phyloP scores from a whole-genome alignment of 2,888 invertebrate genomes.

The Plemyria rubiginata region DNA sequence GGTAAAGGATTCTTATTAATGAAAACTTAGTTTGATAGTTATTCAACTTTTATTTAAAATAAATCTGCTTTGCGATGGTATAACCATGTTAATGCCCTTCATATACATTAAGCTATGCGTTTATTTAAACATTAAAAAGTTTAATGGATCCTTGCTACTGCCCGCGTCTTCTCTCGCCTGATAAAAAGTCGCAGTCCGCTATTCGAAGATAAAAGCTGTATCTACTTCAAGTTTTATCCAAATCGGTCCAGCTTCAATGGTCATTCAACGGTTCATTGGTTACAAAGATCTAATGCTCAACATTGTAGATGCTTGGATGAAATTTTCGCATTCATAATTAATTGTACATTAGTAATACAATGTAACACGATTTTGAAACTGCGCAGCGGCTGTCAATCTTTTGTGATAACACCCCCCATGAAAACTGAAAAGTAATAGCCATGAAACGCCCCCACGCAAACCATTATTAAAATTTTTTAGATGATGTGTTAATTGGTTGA shows the following conservation, averaged over 20 bases:
- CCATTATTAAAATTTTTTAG: too few relatives aligned
- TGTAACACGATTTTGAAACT: too few relatives aligned
- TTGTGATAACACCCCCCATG: neutral
- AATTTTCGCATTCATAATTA: too few relatives aligned
- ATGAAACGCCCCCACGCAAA: neutral
- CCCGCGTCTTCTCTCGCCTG: neutral
- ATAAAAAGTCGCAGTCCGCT: neutral
- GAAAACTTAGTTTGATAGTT: neutral
- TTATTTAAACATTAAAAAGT: neutral
- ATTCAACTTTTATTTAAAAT: neutral
- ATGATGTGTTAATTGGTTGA: too few relatives aligned
- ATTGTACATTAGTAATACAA: too few relatives aligned
- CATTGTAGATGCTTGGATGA: too few relatives aligned
- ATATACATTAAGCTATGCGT: neutral
- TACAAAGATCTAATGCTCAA: too few relatives aligned
- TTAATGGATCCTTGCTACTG: neutral
- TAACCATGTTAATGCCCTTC: conserved; percentile 43
- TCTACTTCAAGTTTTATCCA: neutral
- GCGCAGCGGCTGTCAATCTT: conserved; percentile 7
- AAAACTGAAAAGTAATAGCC: too few relatives aligned
- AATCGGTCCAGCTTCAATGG: neutral
- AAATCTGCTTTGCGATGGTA: conserved; percentile 39
- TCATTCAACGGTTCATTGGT: too few relatives aligned
- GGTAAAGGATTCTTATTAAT: conserved; percentile 4
- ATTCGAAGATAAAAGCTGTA: neutral